phyloP scores from a whole-genome alignment of 2,113 vertebrate genomes.

The Sphyrna mokarran region DNA sequence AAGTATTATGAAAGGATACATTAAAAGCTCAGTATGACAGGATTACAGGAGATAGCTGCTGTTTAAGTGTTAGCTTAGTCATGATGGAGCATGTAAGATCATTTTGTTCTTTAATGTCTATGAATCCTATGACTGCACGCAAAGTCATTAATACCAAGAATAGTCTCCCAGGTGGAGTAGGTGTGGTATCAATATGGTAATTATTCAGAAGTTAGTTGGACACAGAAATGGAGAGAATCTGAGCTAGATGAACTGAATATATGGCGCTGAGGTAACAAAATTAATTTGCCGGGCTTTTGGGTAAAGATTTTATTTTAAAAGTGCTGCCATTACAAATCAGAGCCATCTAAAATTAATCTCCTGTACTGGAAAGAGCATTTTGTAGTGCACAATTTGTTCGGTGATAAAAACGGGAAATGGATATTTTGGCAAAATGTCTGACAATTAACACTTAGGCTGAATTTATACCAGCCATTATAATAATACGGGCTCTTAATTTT shows the following conservation, averaged over 20 bases:
- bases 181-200: neutral
- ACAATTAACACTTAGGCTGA: neutral
- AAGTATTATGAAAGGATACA: neutral
- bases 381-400: neutral
- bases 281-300: neutral
- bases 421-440: constrained; percentile 16
- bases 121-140: neutral
- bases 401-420: neutral
- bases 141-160: neutral
- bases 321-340: neutral
- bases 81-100: neutral
- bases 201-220: neutral
- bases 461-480: constrained; percentile 26
- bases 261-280: neutral
- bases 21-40: neutral
- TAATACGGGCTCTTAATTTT: constrained; percentile 13
- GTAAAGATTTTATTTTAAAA: constrained; percentile 8
- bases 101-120: neutral
- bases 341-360: neutral
- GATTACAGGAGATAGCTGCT: neutral
- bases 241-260: neutral
- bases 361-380: neutral
- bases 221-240: neutral
- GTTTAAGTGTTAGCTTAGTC: neutral
- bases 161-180: neutral